These are phyloP conservation scores for Orthonyx spaldingii DNA, from an alignment of 2,113 vertebrate species.

Conservation along the genomic window DNA sequence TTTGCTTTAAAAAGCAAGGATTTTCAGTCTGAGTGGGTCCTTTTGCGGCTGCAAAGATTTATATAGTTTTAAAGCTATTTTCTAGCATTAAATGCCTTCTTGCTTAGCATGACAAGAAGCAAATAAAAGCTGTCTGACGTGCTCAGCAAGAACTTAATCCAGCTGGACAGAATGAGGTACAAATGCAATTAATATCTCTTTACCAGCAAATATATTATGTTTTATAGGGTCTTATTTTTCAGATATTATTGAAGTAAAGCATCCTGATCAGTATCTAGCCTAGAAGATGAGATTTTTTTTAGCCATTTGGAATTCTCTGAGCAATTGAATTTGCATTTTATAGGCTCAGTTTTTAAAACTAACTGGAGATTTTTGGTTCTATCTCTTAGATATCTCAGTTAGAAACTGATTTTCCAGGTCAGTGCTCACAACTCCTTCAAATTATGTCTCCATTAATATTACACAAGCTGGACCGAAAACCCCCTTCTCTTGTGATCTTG, in stretches of 20 bases:
- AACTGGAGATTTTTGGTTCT: background rate
- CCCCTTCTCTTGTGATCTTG: background rate
- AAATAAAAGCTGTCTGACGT: background rate
- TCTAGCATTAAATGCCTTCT: slow-evolving; percentile 4
- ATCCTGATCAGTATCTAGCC: background rate
- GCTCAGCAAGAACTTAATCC: slow-evolving; percentile 17
- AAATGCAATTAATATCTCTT: slow-evolving; percentile 1
- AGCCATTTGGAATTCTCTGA: background rate
- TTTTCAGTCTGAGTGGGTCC: background rate
- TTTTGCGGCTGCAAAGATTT: background rate
- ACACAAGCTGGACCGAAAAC: background rate
- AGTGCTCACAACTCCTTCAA: background rate
- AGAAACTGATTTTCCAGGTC: background rate
- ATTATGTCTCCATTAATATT: background rate
- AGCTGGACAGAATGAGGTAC: background rate
- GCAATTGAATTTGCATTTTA: background rate
- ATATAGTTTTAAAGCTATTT: background rate
- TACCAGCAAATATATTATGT: background rate
- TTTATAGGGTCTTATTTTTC: slow-evolving; percentile 5
- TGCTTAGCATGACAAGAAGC: background rate
- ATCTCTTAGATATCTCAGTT: background rate
- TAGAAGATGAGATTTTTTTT: background rate
- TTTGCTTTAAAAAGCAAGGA: background rate
- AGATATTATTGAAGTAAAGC: background rate
- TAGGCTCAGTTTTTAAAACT: background rate